Evolutionary conservation across 2,113 vertebrate genomes (phyloP).

Genomic region (Micronycteris hirsuta): DNA sequence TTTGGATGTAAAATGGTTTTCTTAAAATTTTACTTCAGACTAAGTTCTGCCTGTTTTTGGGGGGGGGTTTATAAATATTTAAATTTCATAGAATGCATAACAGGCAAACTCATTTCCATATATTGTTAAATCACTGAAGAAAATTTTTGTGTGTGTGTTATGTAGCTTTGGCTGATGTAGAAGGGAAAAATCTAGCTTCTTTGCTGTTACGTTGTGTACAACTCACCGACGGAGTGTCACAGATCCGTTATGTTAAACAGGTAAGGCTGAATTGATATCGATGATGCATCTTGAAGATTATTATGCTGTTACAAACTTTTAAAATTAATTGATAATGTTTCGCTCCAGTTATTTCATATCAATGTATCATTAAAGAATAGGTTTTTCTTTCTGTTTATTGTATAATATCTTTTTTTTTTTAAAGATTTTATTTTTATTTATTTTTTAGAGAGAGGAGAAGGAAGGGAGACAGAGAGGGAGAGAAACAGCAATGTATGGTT

Average conservation of each 20-base stretch:
- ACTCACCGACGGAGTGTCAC: conserved; percentile 88
- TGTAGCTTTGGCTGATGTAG: conserved; percentile 82
- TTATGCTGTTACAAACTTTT: not conserved
- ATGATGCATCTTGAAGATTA: not conserved
- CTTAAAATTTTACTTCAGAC: not conserved
- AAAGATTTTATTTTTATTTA: no score
- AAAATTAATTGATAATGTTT: conserved; percentile 1
- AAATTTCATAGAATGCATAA: not conserved
- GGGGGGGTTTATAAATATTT: not conserved
- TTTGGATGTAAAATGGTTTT: conserved; percentile 27
- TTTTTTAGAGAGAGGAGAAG: no score
- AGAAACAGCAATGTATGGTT: no score
- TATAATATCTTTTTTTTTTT: not conserved
- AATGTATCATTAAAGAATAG: not conserved
- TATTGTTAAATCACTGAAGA: not conserved
- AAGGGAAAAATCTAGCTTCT: conserved; percentile 82
- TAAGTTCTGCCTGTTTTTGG: not conserved
- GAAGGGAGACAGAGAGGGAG: no score
- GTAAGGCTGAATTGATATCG: conserved; percentile 72
- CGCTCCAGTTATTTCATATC: not conserved
- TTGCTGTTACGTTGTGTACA: conserved; percentile 85
- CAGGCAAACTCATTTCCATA: not conserved
- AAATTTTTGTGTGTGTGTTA: not conserved
- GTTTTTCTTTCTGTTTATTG: not conserved
- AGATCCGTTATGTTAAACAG: conserved; percentile 92